phyloP scores from a whole-genome alignment of 2,888 invertebrate species.

The Leptinotarsa haldemani region DNA sequence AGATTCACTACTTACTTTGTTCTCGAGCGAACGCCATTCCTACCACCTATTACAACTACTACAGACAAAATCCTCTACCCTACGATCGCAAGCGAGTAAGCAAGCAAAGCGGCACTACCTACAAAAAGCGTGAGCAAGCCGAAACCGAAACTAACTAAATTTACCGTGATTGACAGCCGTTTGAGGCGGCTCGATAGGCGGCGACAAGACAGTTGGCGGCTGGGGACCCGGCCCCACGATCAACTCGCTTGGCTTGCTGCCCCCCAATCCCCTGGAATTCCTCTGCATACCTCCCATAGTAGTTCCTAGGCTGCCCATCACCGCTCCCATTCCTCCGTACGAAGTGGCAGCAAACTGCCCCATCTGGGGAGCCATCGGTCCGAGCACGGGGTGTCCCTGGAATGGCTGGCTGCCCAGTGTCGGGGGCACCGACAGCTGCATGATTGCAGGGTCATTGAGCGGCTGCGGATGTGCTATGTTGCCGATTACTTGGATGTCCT shows the following conservation, averaged over 20 bases:
- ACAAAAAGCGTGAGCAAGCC: slow-evolving; percentile 25
- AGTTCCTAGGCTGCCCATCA: slow-evolving; percentile 56
- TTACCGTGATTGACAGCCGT: slow-evolving; percentile 65
- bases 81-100: background rate
- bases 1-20: no score
- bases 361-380: slow-evolving; percentile 66
- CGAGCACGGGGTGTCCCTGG: slow-evolving; percentile 80
- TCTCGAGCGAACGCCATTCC: no score
- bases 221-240: slow-evolving; percentile 60
- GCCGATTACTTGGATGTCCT: slow-evolving; percentile 96
- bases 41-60: background rate
- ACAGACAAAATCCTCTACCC: background rate
- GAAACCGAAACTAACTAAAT: slow-evolving; percentile 43
- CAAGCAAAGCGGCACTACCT: slow-evolving; percentile 22
- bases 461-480: slow-evolving; percentile 82
- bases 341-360: slow-evolving; percentile 67
- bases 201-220: slow-evolving; percentile 60
- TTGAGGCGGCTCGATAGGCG: slow-evolving; percentile 65
- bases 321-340: slow-evolving; percentile 59
- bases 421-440: slow-evolving; percentile 86
- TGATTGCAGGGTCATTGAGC: slow-evolving; percentile 96
- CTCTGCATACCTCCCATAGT: slow-evolving; percentile 63
- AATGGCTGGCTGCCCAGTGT: slow-evolving; percentile 73
- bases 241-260: slow-evolving; percentile 75
- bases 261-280: slow-evolving; percentile 64